phyloP scores from a whole-genome alignment of 2,797 vertebrate species.

The Ibycter americanus region DNA sequence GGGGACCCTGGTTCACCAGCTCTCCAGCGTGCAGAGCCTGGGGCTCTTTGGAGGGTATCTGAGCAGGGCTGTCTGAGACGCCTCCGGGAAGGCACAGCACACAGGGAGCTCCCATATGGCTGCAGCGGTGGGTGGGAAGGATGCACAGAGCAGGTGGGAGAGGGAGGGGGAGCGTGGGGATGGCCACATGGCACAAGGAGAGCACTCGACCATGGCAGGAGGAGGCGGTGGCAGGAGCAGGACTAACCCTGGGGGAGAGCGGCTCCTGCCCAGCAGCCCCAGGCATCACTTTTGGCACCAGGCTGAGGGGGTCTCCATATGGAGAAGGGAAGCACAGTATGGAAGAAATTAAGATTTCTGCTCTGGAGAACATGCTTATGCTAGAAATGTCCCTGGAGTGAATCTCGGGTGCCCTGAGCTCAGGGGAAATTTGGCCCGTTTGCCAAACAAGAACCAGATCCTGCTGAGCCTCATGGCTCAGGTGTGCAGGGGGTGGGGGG shows the following conservation, averaged over 20 bases:
- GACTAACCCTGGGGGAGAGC: neutral
- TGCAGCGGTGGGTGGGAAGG: neutral
- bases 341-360: neutral
- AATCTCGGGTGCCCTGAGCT: neutral
- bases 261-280: neutral
- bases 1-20: neutral
- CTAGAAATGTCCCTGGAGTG: neutral
- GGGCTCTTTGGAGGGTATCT: neutral
- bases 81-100: neutral
- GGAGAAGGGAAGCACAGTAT: neutral
- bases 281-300: neutral
- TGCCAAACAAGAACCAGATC: neutral
- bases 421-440: neutral
- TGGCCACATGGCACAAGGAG: rapidly evolving
- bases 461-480: neutral
- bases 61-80: neutral
- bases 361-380: neutral
- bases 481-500: neutral
- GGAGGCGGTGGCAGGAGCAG: neutral
- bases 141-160: neutral
- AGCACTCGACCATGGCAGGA: rapidly evolving
- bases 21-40: neutral
- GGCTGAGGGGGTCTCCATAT: neutral
- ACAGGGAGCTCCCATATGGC: neutral
- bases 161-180: neutral